Percentiles rank a stretch among this genome's conserved stretches.
phyloP scores from a whole-genome alignment of 2,113 vertebrate genomes.

The Chinchilla lanigera region DNA sequence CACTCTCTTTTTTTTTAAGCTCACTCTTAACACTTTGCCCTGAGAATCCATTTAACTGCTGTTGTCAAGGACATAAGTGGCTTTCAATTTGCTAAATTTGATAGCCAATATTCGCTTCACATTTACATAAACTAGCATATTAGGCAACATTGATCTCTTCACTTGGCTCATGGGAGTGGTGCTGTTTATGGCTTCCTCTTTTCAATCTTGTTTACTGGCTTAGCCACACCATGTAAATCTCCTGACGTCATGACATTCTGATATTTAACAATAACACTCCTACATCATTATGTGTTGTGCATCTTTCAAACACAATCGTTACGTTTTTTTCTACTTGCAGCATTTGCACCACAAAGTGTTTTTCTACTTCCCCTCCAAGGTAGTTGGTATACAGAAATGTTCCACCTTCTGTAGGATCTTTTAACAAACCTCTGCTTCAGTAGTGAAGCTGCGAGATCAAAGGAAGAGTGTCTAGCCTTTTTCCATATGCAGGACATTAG shows the following conservation, averaged over 20 bases:
- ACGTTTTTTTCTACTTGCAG: background rate
- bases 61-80: background rate
- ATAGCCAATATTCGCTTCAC: background rate
- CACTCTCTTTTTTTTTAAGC: background rate
- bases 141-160: background rate
- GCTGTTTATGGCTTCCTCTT: background rate
- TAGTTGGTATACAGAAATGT: background rate
- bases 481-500: background rate
- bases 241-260: background rate
- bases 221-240: background rate
- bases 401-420: background rate
- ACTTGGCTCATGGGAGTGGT: background rate
- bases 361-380: accelerated
- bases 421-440: background rate
- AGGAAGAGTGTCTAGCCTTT: background rate
- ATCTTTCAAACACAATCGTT: background rate
- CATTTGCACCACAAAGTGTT: background rate
- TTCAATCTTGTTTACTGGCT: background rate
- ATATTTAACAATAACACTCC: background rate
- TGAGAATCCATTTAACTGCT: background rate
- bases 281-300: background rate
- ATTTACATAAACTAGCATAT: background rate
- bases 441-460: accelerated
- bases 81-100: background rate
- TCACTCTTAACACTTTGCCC: background rate